Evolutionary conservation across 2,113 vertebrate species (phyloP).

Genomic region (Chiloscyllium plagiosum): DNA sequence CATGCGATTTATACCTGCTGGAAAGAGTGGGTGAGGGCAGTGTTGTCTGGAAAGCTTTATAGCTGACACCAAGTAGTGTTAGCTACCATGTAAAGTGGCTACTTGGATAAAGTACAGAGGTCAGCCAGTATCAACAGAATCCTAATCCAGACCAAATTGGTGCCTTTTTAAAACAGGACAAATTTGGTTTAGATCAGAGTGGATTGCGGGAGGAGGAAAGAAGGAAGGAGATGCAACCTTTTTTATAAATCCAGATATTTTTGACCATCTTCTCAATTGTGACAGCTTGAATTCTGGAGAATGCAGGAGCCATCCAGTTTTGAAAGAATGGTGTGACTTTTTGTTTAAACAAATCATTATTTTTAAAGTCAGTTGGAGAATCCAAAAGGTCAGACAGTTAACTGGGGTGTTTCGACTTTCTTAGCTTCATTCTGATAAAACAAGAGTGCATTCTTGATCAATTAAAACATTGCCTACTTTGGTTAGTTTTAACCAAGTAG

Average conservation of each 20-base stretch:
- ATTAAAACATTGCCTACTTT: background rate
- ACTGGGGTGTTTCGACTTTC: background rate
- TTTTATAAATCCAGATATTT: background rate
- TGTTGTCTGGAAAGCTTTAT: too few relatives aligned
- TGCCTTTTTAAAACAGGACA: background rate
- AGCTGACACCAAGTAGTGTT: too few relatives aligned
- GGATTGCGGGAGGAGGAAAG: too few relatives aligned
- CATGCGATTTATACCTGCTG: background rate
- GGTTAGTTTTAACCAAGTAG: constrained; percentile 26
- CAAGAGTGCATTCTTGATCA: constrained; percentile 29
- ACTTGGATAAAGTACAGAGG: background rate
- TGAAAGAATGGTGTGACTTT: background rate
- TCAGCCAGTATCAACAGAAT: background rate
- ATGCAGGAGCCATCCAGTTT: background rate
- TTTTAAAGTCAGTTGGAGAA: background rate
- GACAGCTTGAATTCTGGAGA: background rate
- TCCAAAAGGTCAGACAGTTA: background rate
- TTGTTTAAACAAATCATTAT: background rate
- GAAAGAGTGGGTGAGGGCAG: background rate
- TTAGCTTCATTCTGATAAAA: constrained; percentile 4
- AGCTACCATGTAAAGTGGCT: background rate
- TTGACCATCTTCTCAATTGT: background rate
- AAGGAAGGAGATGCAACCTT: background rate
- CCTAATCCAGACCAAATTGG: too few relatives aligned
- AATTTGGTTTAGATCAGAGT: background rate